Evolutionary conservation across 1,140 invertebrate genomes (phyloP).

Genomic region (Heliconius melpomene): DNA sequence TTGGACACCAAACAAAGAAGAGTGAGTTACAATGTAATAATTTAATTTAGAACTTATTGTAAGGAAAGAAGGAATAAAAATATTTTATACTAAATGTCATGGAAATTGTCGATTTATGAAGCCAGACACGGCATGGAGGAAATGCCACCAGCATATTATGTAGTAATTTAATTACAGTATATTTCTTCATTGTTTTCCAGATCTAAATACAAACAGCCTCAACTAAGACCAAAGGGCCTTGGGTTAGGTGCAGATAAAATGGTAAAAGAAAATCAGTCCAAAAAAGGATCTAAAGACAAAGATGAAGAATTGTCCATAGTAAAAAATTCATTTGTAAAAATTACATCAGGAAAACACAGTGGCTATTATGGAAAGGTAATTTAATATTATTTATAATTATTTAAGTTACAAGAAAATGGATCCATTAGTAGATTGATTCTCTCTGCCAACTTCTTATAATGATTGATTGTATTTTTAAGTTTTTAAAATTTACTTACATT

Average conservation of each 20-base stretch:
- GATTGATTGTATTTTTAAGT: too few relatives aligned
- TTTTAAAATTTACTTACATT: too few relatives aligned
- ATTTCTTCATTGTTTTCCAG: neutral
- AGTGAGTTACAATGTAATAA: conserved; percentile 48
- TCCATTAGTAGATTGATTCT: too few relatives aligned
- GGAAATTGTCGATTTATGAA: too few relatives aligned
- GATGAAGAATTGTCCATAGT: conserved; percentile 84
- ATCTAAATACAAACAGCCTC: conserved; percentile 74
- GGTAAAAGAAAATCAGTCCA: conserved; percentile 77
- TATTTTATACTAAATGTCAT: neutral
- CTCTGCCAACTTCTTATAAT: too few relatives aligned
- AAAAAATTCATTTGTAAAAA: conserved; percentile 87
- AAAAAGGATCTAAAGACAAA: conserved; percentile 77
- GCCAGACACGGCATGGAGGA: too few relatives aligned
- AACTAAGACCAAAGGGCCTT: conserved; percentile 92
- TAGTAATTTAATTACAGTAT: too few relatives aligned
- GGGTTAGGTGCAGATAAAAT: conserved; percentile 93
- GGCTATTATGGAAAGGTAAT: conserved; percentile 89
- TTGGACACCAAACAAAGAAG: conserved; percentile 88
- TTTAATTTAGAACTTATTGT: too few relatives aligned
- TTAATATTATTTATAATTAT: neutral
- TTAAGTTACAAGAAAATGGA: neutral
- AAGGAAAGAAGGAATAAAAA: too few relatives aligned
- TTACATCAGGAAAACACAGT: conserved; percentile 87
- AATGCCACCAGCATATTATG: too few relatives aligned